These are phyloP conservation scores for Sitta europaea DNA, from an alignment of 2,113 vertebrate species.

Conservation along the genomic window DNA sequence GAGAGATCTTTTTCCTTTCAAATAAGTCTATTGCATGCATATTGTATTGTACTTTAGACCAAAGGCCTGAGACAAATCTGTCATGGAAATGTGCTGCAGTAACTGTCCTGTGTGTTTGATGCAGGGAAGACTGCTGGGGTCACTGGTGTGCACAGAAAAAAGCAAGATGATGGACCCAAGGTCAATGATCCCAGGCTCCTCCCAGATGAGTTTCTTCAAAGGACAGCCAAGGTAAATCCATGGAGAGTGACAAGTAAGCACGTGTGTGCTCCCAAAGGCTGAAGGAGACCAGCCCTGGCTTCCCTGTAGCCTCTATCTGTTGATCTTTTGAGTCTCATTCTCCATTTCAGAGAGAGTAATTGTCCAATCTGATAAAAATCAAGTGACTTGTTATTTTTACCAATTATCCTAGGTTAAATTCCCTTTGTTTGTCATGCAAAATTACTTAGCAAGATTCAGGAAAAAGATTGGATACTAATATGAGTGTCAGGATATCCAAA, in stretches of 20 bases:
- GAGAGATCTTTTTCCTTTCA: background rate
- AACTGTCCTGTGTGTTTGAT: background rate
- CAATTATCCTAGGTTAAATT: conserved; percentile 22
- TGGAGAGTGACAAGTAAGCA: background rate
- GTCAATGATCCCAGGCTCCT: conserved; percentile 45
- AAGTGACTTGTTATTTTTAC: conserved; percentile 40
- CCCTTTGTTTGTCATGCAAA: conserved; percentile 5
- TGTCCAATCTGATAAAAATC: conserved; percentile 10
- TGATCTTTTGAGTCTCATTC: conserved; percentile 16
- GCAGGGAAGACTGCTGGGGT: conserved; percentile 24
- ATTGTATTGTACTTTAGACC: background rate
- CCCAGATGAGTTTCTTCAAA: conserved; percentile 80
- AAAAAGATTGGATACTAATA: conserved; percentile 4
- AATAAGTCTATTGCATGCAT: background rate
- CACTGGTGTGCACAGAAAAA: background rate
- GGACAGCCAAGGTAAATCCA: conserved; percentile 85
- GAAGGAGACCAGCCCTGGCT: background rate
- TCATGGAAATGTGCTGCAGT: background rate
- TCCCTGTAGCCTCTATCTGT: background rate
- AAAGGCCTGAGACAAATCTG: background rate
- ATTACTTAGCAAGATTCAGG: conserved; percentile 27
- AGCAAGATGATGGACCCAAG: conserved; percentile 41
- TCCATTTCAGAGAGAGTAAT: background rate
- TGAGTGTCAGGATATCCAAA: conserved; percentile 1
- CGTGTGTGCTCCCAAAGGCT: background rate